Evolutionary conservation across 2,888 invertebrate species (phyloP).

Genomic region (Euplagia quadripunctaria): DNA sequence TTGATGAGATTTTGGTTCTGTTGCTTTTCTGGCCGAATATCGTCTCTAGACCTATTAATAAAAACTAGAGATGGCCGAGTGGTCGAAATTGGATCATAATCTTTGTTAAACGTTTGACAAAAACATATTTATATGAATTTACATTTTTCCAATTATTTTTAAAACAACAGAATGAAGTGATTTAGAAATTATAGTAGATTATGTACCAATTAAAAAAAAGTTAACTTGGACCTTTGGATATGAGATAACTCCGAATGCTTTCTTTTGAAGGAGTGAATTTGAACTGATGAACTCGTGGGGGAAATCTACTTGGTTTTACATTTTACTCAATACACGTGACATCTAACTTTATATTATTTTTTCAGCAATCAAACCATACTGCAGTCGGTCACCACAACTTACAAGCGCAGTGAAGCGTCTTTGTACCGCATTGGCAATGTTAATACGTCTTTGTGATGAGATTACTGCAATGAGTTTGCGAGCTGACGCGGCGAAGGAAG

Average conservation of each 20-base stretch:
- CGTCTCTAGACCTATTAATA: background rate
- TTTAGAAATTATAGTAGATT: too few relatives aligned
- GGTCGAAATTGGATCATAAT: background rate
- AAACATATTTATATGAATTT: too few relatives aligned
- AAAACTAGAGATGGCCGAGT: too few relatives aligned
- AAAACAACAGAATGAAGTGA: too few relatives aligned
- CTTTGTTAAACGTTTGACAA: too few relatives aligned
- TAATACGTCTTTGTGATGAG: slow-evolving; percentile 96
- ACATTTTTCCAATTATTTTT: too few relatives aligned
- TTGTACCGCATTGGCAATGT: slow-evolving; percentile 94
- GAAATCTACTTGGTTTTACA: too few relatives aligned
- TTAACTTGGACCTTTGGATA: too few relatives aligned
- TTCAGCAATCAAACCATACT: slow-evolving; percentile 85
- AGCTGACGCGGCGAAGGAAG: slow-evolving; percentile 82
- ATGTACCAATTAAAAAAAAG: too few relatives aligned
- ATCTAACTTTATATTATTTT: slow-evolving; percentile 27
- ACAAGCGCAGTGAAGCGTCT: slow-evolving; percentile 94
- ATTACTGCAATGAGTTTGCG: slow-evolving; percentile 92
- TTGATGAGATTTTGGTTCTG: slow-evolving; percentile 18
- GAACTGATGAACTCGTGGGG: too few relatives aligned
- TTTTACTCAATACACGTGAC: background rate
- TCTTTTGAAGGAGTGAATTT: too few relatives aligned
- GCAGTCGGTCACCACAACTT: slow-evolving; percentile 89
- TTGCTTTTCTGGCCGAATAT: background rate
- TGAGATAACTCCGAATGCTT: too few relatives aligned